A percentile compares a stretch with the other conserved stretches of the same genome.
Conservation (phyloP, 2,113 vertebrate genomes). For the Eolophus roseicapilla region DNA sequence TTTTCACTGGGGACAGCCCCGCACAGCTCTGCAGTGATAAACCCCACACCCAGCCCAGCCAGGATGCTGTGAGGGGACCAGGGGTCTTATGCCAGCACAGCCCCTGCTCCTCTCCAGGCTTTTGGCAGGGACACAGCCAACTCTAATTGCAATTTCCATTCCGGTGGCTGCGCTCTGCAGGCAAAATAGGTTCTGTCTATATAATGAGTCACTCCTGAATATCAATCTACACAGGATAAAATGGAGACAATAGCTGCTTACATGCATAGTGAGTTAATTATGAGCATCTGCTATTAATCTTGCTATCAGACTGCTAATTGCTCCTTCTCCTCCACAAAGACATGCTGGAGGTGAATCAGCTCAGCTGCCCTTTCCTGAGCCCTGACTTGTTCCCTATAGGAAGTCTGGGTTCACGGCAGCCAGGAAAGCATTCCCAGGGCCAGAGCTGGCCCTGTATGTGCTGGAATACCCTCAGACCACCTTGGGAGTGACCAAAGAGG, state of each 20-base stretch:
- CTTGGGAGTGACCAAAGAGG: background rate
- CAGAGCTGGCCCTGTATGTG: background rate
- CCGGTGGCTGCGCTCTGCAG: conserved; percentile 49
- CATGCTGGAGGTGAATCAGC: background rate
- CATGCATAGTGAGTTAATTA: conserved; percentile 70
- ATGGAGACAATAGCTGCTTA: conserved; percentile 70
- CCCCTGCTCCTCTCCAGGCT: background rate
- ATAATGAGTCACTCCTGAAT: conserved; percentile 67
- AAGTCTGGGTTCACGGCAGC: background rate
- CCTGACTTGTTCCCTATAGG: rapidly evolving
- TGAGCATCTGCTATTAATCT: conserved; percentile 72
- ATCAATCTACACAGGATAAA: conserved; percentile 53
- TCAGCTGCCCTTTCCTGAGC: background rate
- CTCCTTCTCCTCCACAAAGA: conserved; percentile 52
- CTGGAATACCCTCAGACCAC: rapidly evolving
- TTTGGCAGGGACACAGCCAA: conserved; percentile 20
- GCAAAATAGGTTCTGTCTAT: conserved; percentile 49
- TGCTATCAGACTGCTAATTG: conserved; percentile 70
- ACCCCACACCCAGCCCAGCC: background rate
- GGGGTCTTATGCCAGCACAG: background rate
- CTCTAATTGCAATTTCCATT: conserved; percentile 64
- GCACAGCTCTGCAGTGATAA: background rate
- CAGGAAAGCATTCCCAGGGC: background rate
- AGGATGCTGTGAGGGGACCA: rapidly evolving
- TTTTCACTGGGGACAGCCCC: background rate